These are phyloP conservation scores for Ormyrus nitidulus DNA, from an alignment of 2,888 invertebrate genomes.

Conservation along the genomic window DNA sequence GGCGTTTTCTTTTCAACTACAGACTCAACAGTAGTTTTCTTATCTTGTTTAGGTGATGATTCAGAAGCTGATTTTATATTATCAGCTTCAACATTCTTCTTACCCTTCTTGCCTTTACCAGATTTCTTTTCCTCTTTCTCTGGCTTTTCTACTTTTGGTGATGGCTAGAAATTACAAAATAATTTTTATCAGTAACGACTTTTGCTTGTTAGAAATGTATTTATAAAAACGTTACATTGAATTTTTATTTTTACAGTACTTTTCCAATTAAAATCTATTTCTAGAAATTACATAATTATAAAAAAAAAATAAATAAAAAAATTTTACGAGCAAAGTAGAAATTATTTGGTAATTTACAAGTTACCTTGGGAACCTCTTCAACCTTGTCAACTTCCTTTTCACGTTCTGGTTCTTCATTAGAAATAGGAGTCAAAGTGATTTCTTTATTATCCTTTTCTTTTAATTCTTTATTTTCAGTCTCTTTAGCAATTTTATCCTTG, in stretches of 20 bases:
- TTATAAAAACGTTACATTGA: not conserved
- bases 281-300: not conserved
- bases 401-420: constrained; percentile 63
- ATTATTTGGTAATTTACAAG: constrained; percentile 27
- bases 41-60: constrained; percentile 62
- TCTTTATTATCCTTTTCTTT: constrained; percentile 75
- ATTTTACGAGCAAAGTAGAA: too few species aligned
- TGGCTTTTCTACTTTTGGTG: constrained; percentile 64
- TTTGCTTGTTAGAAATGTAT: too few species aligned
- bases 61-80: constrained; percentile 64
- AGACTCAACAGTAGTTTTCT: constrained; percentile 61
- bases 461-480: constrained; percentile 76
- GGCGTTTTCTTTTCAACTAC: constrained; percentile 61
- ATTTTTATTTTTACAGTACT: not conserved
- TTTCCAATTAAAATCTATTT: not conserved
- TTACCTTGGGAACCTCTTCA: constrained; percentile 58
- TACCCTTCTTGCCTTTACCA: constrained; percentile 73
- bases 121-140: constrained; percentile 73
- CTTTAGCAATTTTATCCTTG: constrained; percentile 77
- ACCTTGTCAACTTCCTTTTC: constrained; percentile 64
- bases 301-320: not conserved
- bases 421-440: constrained; percentile 69
- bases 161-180: constrained; percentile 27
- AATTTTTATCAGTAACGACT: not conserved
- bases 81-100: constrained; percentile 65